Percentiles rank a stretch among this genome's conserved stretches.
Conservation (phyloP, 2,113 vertebrate genomes). For the Hymenochirus boettgeri region DNA sequence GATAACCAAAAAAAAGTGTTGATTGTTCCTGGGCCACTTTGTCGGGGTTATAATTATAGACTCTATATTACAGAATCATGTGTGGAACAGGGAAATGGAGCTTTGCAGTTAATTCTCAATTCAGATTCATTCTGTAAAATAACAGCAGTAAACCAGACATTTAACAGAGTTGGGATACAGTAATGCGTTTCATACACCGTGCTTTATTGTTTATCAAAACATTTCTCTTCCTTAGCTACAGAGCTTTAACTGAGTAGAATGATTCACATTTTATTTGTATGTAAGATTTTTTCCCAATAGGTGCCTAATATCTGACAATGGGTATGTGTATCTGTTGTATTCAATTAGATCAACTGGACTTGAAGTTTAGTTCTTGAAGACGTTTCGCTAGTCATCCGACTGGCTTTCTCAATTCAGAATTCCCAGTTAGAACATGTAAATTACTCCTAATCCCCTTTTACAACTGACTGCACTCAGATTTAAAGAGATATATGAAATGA, state of each 20-base stretch:
- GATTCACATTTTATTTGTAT: slow-evolving; percentile 60
- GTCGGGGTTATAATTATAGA: slow-evolving; percentile 60
- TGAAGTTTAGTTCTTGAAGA: too few species aligned
- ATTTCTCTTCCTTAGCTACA: slow-evolving; percentile 73
- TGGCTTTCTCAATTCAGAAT: too few species aligned
- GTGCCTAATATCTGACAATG: slow-evolving; percentile 65
- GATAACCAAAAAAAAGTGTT: slow-evolving; percentile 34
- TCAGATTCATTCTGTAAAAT: slow-evolving; percentile 63
- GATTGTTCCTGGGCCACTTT: slow-evolving; percentile 50
- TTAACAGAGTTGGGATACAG: slow-evolving; percentile 76
- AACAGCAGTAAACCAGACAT: slow-evolving; percentile 64
- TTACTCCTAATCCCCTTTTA: too few species aligned
- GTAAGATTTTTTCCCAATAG: slow-evolving; percentile 51
- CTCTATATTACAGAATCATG: slow-evolving; percentile 44
- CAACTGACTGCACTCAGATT: too few species aligned
- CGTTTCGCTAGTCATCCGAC: too few species aligned
- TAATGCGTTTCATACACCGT: slow-evolving; percentile 65
- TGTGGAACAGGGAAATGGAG: slow-evolving; percentile 51
- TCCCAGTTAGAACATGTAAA: too few species aligned
- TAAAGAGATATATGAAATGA: too few species aligned
- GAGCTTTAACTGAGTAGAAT: slow-evolving; percentile 73
- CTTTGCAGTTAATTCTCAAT: slow-evolving; percentile 63
- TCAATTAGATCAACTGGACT: too few species aligned
- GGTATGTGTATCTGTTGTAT: too few species aligned
- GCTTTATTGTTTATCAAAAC: slow-evolving; percentile 74